Evolutionary conservation across 2,113 vertebrate species (phyloP).

Genomic region (Willisornis vidua): DNA sequence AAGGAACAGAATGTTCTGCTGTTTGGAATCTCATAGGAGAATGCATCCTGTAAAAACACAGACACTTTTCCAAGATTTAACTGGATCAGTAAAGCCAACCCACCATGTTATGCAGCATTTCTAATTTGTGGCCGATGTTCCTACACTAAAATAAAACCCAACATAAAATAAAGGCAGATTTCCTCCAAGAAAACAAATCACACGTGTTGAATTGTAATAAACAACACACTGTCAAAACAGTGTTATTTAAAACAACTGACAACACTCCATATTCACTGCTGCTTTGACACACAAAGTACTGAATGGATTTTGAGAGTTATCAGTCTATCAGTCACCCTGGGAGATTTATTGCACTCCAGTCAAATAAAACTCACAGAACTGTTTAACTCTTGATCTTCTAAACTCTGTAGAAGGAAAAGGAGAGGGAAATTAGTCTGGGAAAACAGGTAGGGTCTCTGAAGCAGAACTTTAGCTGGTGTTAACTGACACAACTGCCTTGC

Average conservation of each 20-base stretch:
- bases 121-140: background rate
- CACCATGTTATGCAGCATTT: background rate
- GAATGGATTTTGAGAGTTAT: constrained; percentile 45
- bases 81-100: background rate
- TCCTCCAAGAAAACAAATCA: constrained; percentile 40
- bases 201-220: constrained; percentile 35
- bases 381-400: constrained; percentile 58
- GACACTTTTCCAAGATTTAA: background rate
- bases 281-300: constrained; percentile 19
- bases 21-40: background rate
- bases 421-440: constrained; percentile 27
- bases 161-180: constrained; percentile 39
- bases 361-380: constrained; percentile 50
- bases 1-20: constrained; percentile 7
- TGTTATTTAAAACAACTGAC: constrained; percentile 35
- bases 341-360: constrained; percentile 42
- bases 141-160: background rate
- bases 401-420: background rate
- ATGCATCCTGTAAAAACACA: constrained; percentile 13
- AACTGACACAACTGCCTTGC: background rate
- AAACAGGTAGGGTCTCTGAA: constrained; percentile 1
- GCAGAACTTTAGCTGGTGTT: constrained; percentile 8
- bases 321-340: constrained; percentile 55
- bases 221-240: constrained; percentile 29
- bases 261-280: background rate